Percentiles rank a stretch among this genome's conserved stretches.
Evolutionary conservation across 2,797 vertebrate species (phyloP).

Genomic region (Sebastes diaconus): DNA sequence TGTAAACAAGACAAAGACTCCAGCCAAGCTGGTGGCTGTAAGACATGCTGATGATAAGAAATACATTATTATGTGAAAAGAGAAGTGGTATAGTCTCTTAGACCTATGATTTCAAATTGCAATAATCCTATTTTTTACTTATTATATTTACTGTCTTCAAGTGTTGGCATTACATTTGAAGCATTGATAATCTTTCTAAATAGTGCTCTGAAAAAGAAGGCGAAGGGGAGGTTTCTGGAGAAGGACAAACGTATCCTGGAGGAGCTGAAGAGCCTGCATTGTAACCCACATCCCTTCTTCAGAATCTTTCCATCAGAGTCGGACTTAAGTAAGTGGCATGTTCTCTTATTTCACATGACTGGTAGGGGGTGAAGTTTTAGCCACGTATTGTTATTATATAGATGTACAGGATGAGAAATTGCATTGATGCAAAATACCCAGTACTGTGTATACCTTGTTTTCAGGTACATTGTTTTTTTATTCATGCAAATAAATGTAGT

Average conservation of each 20-base stretch:
- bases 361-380: background rate
- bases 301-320: constrained; percentile 69
- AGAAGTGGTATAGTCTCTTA: background rate
- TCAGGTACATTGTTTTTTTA: background rate
- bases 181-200: background rate
- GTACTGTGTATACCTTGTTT: background rate
- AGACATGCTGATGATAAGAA: background rate
- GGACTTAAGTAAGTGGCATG: constrained; percentile 62
- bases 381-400: background rate
- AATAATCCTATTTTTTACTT: background rate
- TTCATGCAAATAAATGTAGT: background rate
- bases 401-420: background rate
- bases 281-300: constrained; percentile 74
- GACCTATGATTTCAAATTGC: fast-evolving
- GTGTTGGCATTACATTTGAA: background rate
- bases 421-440: background rate
- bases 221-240: constrained; percentile 26
- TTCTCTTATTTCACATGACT: background rate
- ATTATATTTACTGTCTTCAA: background rate
- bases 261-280: constrained; percentile 74
- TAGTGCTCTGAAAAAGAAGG: constrained; percentile 69
- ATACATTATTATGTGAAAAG: background rate
- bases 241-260: constrained; percentile 69
- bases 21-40: background rate
- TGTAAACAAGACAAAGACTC: background rate